Percentiles rank a stretch among this genome's conserved stretches.
These are phyloP conservation scores for Leucoma salicis DNA, from an alignment of 2,888 invertebrate genomes.

Conservation along the genomic window DNA sequence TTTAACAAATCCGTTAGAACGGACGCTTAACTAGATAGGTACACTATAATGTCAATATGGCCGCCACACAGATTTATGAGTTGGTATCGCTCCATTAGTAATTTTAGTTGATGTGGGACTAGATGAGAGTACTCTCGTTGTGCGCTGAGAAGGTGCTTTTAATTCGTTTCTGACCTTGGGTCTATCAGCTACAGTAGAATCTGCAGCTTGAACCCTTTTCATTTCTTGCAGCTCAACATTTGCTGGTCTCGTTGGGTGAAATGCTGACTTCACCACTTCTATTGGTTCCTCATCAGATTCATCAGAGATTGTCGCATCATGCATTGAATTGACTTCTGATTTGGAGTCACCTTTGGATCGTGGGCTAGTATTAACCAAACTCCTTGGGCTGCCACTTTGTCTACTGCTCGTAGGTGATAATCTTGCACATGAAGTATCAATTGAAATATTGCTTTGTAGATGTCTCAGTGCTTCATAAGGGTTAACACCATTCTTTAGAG, in stretches of 20 bases:
- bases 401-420: constrained; percentile 81
- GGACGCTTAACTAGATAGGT: constrained; percentile 3
- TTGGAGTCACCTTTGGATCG: constrained; percentile 80
- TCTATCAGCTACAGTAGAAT: constrained; percentile 81
- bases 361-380: constrained; percentile 65
- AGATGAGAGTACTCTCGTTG: constrained; percentile 63
- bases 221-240: constrained; percentile 80
- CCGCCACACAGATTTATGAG: constrained; percentile 87
- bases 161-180: constrained; percentile 76
- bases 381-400: constrained; percentile 79
- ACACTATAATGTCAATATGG: constrained; percentile 82
- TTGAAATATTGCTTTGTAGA: constrained; percentile 70
- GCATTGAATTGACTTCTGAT: constrained; percentile 84
- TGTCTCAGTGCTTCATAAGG: constrained; percentile 81
- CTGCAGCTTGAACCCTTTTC: constrained; percentile 81
- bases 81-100: constrained; percentile 74
- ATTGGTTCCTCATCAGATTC: constrained; percentile 88
- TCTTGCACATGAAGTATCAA: constrained; percentile 72
- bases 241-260: constrained; percentile 85
- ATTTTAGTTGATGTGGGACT: constrained; percentile 83
- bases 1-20: constrained; percentile 37
- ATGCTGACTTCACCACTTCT: constrained; percentile 89
- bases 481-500: constrained; percentile 78
- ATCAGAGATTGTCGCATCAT: constrained; percentile 83
- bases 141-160: constrained; percentile 83